Evolutionary conservation across 2,888 invertebrate species (phyloP), one percentile per base, ranked within the genome.

Genomic region (Hydrotaea diabolus): DNA sequence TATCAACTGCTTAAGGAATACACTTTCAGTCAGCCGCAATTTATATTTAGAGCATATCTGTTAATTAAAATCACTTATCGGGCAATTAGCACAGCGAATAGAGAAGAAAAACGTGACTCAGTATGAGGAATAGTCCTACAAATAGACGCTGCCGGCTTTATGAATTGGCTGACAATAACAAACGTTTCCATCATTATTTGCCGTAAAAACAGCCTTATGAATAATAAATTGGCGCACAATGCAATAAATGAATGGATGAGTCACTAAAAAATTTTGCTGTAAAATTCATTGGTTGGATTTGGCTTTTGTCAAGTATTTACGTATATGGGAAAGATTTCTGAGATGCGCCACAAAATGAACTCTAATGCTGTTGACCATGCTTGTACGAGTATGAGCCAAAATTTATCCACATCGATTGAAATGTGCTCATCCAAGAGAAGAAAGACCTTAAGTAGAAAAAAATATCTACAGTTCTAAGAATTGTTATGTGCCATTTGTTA

Each of bases 51-150:
- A 66, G 66, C 31, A 66, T 7, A 66, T 66, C 43, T 39, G 66
- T 66, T 66, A 66, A 66, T 66, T 66, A 43, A 66, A 66, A 66
- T 66, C 66, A 66, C 66, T 66, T 66, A 66, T 62, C 62, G 43
- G 36, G 4, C 69, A 69, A 69, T 69, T 69, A 69, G 23, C 69
- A 69, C 69, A 69, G 21, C 8, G 46, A 69, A 69, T 46, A 39
- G 39, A 46, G 31, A 46, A 46, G 23, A 69, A 69, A 15, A 69
- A 69, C 66, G 39, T 62, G 62, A 62, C n/a, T 62, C 62, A 62
- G 62, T 31, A 49, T 49, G 2, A 15, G 15, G 49, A 49, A 62
- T 62, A 43, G 66, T 19, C 66, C 66, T 43, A 69, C 11, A 43
- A 69, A n/a, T n/a, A 15, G 49, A 49, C n/a, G 2, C 49, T 43